Evolutionary conservation across 1,140 invertebrate genomes (phyloP), one percentile per base, ranked within the genome.

Genomic region (Diorhabda elongata): DNA sequence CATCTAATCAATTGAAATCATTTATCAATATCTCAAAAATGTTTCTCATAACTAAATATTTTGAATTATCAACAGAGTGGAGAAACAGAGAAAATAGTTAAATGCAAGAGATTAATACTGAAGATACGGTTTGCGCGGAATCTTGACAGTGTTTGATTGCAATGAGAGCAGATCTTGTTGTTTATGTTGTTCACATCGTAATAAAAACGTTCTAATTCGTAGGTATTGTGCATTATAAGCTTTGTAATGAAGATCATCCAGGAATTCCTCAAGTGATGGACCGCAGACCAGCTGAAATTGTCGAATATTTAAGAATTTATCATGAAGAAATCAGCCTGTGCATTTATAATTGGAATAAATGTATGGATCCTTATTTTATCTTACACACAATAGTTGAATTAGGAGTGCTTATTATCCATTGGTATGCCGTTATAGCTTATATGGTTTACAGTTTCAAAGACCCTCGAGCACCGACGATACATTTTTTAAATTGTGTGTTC

Each of bases 391-490:
- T 74, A 26, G 71, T 77, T 6, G 78, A 79, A 66, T 66, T 80
- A 9, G 71, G 69, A 2, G 73, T 78, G 3, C 61, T 79, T 8
- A 75, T 80, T 42, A 73, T 80, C 4, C 74, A 78, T 62, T 78
- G 76, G 77, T 80, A 80, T 62, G 73, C 76, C 2, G 78, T 79
- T 3, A 75, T 80, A 26, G 74, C 76, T 26, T 76, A 74, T 57
- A 63, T 78, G 52, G 76, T 75, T 3, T 78, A 74, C 58, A 66
- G 59, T 44, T 73, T 76, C 58, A 59, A 70, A 4, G 52, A 70
- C 42, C 68, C 76, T 4, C 58, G 62, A 7, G 73, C 73, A 58
- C 71, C 66, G 3, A 76, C 73, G 7, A 75, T 77, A n/a, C 75
- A 78, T 60, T 69, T 78, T 7, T 43, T 79, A 3, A 79, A 79